Base-by-base conservation (phyloP, 1,140 invertebrate genomes). In the Papilio xuthus region DNA sequence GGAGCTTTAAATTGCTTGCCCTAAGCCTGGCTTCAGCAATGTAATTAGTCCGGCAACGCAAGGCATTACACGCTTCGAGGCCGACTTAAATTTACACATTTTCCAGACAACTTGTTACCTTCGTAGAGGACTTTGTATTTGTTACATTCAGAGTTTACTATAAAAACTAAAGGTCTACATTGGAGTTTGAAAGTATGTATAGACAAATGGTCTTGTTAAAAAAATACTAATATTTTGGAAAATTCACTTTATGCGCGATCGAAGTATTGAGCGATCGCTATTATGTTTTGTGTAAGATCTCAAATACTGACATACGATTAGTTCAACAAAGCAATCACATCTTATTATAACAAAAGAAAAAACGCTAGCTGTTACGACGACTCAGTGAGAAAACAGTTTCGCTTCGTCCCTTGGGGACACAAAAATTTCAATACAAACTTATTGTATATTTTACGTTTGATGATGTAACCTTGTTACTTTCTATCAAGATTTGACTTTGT, bases 401-500 rank as follows among this genome's bases (percentile, higher is more conserved):
- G 26, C 60, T 67, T 60, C 32, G 60, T 67, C 26, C 26, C 26
- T 67, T 12, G 26, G 28, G 60, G 60, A 18, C 28, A 32, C 12
- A 28, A 28, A 67, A 28, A 28, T 67, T 67, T 67, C 60, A 67
- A 67, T 67, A 67, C 60, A 67, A 67, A 67, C 60, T 67, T 67
- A 67, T 67, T 67, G 60, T 67, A 56, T 9, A n/a, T n/a, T n/a
- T n/a, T n/a, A 56, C 53, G 60, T 67, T 32, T 67, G 60, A 28
- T 67, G 60, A 28, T 15, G 26, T 67, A 67, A 67, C 60, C 6
- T 67, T 13, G 60, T 67, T 63, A 28, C 13, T 26, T 15, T 63
- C 4, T 63, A 32, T 28, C 10, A 63, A 26, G 23, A 53, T 0
- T 18, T n/a, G 47, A 60, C 23, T 60, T 23, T 23, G 56, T 60